Percentiles rank a stretch among this genome's conserved stretches.
Evolutionary conservation across 1,140 invertebrate genomes (phyloP).

Genomic region (Myzus persicae): DNA sequence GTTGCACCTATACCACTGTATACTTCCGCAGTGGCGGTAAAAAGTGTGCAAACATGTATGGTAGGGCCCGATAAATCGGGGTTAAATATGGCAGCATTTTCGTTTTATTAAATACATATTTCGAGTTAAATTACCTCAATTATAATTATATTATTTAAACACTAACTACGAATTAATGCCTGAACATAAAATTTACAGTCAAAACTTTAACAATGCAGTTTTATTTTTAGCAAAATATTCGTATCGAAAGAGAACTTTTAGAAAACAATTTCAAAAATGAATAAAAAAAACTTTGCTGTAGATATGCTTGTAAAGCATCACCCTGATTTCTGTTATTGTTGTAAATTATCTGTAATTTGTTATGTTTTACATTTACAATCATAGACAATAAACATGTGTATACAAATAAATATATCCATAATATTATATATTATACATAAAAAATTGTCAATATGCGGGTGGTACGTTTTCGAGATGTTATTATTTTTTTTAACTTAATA

Average conservation of each 20-base stretch:
- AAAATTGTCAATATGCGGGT: background rate
- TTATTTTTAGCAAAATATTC: background rate
- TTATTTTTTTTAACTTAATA: background rate
- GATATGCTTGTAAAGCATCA: background rate
- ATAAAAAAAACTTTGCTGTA: background rate
- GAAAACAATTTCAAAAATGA: background rate
- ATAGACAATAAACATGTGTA: background rate
- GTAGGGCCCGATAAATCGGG: background rate
- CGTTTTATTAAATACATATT: background rate
- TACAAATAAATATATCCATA: background rate
- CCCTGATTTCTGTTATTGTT: background rate
- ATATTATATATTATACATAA: too few relatives aligned
- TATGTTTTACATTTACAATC: background rate
- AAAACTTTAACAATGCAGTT: background rate
- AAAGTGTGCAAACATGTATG: too few relatives aligned
- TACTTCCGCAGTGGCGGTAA: background rate
- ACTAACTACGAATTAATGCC: too few relatives aligned
- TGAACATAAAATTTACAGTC: background rate
- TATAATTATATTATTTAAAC: too few relatives aligned
- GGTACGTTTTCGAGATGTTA: background rate
- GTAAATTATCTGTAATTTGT: background rate
- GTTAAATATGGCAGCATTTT: background rate
- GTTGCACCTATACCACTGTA: background rate
- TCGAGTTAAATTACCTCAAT: background rate
- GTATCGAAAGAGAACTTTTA: background rate